Evolutionary conservation across 2,797 vertebrate genomes (phyloP).

Genomic region (Crenuchus spilurus): DNA sequence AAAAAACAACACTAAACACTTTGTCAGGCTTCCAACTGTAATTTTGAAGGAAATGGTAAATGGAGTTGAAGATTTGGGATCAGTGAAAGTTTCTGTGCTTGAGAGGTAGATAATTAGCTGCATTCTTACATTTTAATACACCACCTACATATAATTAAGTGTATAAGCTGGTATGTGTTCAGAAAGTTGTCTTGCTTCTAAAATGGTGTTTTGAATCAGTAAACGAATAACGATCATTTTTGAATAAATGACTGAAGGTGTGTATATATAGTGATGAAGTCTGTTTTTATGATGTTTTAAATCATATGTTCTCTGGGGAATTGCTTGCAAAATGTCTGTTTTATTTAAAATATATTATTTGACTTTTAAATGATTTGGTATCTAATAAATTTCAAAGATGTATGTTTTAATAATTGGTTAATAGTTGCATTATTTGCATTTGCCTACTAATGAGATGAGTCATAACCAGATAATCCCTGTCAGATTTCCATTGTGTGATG

Average conservation of each 20-base stretch:
- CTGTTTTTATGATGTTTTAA: constrained; percentile 30
- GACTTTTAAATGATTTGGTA: constrained; percentile 16
- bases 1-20: neutral
- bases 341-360: constrained; percentile 32
- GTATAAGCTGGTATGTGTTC: neutral
- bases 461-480: neutral
- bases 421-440: neutral
- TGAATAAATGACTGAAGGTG: neutral
- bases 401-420: constrained; percentile 21
- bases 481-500: neutral
- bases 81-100: constrained; percentile 30
- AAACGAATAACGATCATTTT: constrained; percentile 26
- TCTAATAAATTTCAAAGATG: constrained; percentile 42
- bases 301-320: constrained; percentile 9
- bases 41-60: constrained; percentile 40
- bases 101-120: constrained; percentile 35
- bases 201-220: constrained; percentile 8
- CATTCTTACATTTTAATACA: constrained; percentile 38
- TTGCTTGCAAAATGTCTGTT: constrained; percentile 29
- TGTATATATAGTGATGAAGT: neutral
- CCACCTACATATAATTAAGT: constrained; percentile 47
- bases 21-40: neutral
- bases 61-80: constrained; percentile 39
- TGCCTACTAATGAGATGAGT: neutral
- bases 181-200: constrained; percentile 3